A percentile compares a stretch with the other conserved stretches of the same genome.
These are phyloP conservation scores for Rhinolophus sinicus DNA, from an alignment of 2,113 vertebrate genomes.

Conservation along the genomic window DNA sequence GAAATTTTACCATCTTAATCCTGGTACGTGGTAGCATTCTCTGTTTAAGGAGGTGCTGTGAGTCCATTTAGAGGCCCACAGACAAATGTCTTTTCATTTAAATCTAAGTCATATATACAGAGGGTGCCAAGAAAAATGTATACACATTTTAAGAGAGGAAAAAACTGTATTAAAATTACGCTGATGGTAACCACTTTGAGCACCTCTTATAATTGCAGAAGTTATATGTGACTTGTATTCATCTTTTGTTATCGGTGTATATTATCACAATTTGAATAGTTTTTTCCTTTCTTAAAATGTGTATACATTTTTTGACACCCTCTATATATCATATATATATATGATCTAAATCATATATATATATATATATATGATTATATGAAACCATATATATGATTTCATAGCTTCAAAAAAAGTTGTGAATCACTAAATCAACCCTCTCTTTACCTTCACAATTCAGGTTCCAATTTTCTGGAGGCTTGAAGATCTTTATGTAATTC, in stretches of 20 bases:
- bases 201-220: no score
- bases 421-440: neutral
- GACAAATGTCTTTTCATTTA: slow-evolving; percentile 37
- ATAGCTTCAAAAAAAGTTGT: neutral
- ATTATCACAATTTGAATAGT: no score
- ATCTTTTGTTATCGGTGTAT: no score
- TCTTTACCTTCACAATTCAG: neutral
- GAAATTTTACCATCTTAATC: neutral
- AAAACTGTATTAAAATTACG: no score
- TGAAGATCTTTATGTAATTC: neutral
- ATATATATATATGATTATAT: no score
- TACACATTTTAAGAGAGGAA: no score
- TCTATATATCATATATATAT: no score
- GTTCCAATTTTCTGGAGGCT: neutral
- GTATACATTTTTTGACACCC: no score
- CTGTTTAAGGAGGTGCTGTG: neutral
- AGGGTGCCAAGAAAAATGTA: no score
- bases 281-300: no score
- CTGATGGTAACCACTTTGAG: no score
- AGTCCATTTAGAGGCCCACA: neutral
- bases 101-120: neutral
- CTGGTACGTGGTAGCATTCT: neutral
- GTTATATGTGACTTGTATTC: no score
- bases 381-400: neutral
- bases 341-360: neutral